Conservation (phyloP, 2,113 vertebrate species). For the Ondatra zibethicus region DNA sequence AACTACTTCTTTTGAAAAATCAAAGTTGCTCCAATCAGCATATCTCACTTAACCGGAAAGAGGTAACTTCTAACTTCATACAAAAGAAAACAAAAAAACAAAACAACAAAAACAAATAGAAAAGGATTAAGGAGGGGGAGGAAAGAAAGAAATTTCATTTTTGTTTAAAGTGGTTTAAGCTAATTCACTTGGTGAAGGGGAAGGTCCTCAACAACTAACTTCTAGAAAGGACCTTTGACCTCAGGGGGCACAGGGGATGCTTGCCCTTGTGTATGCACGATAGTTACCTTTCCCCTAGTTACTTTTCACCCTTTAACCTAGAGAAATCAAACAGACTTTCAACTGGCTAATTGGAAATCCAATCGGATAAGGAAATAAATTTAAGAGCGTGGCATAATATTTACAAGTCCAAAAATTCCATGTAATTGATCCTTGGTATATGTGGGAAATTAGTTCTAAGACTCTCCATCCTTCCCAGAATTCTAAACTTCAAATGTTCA, state of each 20-base stretch:
- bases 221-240: neutral
- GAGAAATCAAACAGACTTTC: slow-evolving; percentile 43
- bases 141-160: too few species aligned
- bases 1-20: neutral
- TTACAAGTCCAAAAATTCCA: neutral
- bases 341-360: neutral
- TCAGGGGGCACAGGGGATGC: slow-evolving; percentile 6
- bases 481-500: neutral
- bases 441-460: neutral
- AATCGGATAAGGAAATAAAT: neutral
- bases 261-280: neutral
- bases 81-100: neutral
- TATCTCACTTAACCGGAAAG: neutral
- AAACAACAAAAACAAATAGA: neutral
- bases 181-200: neutral
- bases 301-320: slow-evolving; percentile 5
- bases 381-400: neutral
- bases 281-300: slow-evolving; percentile 21
- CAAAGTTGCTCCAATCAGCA: slow-evolving; percentile 2
- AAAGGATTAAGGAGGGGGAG: neutral
- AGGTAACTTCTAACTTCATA: neutral
- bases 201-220: neutral
- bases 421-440: neutral
- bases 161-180: neutral
- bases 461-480: neutral